Conservation (phyloP, 2,888 invertebrate genomes). For the Heteromurus nitidus region DNA sequence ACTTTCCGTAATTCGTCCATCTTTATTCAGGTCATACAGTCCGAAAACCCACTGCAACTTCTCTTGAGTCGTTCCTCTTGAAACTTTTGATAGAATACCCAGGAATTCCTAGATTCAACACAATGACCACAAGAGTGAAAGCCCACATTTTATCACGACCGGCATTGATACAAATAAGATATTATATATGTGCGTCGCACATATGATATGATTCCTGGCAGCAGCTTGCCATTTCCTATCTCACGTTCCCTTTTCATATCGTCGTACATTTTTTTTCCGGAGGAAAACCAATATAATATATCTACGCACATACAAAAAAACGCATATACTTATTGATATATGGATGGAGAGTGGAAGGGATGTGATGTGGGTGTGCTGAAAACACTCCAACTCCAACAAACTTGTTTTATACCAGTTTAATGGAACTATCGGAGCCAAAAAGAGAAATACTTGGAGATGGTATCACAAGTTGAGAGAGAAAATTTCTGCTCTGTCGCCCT, state of each 20-base stretch:
- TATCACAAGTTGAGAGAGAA: no score
- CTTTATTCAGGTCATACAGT: conserved; percentile 90
- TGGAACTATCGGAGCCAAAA: not conserved
- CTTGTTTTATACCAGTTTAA: not conserved
- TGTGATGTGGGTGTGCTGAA: not conserved
- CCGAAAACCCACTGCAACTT: conserved; percentile 92
- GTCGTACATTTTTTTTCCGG: not conserved
- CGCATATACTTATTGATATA: no score
- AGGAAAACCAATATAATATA: not conserved
- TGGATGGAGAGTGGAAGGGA: no score
- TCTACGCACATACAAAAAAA: no score
- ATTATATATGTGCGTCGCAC: not conserved
- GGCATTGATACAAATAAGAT: not conserved
- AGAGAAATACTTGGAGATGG: not conserved
- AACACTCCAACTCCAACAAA: conserved; percentile 2
- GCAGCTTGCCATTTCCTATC: no score
- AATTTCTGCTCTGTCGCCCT: no score
- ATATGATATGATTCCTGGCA: no score
- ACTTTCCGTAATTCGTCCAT: conserved; percentile 87
- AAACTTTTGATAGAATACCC: conserved; percentile 87
- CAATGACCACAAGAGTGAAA: no score
- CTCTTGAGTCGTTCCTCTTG: conserved; percentile 88
- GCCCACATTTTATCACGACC: not conserved
- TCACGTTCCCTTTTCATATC: no score
- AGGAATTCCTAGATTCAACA: conserved; percentile 96